A percentile compares a stretch with the other conserved stretches of the same genome.
Evolutionary conservation across 2,113 vertebrate species (phyloP).

Genomic region (Drymodes brunneopygia): DNA sequence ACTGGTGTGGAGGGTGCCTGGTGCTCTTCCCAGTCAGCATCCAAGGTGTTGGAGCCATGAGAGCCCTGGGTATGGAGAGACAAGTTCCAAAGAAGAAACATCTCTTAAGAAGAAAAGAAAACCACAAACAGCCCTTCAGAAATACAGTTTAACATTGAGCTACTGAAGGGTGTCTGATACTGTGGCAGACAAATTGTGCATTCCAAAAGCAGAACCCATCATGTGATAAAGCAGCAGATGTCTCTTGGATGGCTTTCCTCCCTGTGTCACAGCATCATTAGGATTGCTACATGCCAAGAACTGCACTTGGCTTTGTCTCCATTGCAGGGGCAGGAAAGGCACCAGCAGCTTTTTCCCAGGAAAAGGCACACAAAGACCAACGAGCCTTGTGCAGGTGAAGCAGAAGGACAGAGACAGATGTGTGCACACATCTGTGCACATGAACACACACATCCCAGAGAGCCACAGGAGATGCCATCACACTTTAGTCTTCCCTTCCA

Average conservation of each 20-base stretch:
- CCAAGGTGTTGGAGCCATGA: not conserved
- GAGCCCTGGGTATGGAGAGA: not conserved
- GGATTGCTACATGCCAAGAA: not conserved
- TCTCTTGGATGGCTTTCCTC: conserved; percentile 13
- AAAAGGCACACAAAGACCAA: not conserved
- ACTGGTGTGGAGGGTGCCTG: accelerated
- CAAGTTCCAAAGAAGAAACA: not conserved
- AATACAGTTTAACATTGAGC: not conserved
- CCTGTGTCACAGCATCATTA: not conserved
- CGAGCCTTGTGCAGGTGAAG: not conserved
- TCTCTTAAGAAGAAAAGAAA: not conserved
- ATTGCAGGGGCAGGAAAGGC: not conserved
- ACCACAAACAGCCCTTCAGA: not conserved
- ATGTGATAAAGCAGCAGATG: not conserved
- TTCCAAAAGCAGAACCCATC: not conserved
- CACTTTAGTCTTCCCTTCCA: not conserved
- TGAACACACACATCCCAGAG: not conserved
- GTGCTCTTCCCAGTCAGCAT: not conserved
- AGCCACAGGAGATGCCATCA: not conserved
- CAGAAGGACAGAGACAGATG: not conserved
- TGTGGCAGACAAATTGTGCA: not conserved
- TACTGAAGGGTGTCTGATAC: not conserved
- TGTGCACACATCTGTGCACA: not conserved
- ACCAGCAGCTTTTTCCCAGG: not conserved
- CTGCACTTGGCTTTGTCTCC: not conserved